A percentile compares a stretch with the other conserved stretches of the same genome.
These are phyloP conservation scores for Aphelocoma coerulescens DNA, from an alignment of 2,113 vertebrate genomes.

Conservation along the genomic window DNA sequence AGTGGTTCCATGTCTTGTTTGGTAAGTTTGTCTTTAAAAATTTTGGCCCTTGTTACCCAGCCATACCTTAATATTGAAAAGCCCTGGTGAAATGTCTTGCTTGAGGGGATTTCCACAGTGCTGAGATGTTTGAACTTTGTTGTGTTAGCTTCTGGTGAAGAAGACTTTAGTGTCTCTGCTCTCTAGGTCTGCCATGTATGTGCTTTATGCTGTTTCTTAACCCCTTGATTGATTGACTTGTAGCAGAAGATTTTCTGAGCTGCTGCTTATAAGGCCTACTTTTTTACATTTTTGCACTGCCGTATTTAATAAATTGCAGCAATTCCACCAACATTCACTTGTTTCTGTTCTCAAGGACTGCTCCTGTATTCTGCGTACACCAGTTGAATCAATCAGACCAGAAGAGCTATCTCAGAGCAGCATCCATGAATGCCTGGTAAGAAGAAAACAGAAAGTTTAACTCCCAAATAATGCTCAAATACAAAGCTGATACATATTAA, in stretches of 20 bases:
- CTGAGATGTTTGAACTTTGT: not conserved
- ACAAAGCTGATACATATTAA: not conserved
- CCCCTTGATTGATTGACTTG: not conserved
- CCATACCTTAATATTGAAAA: not conserved
- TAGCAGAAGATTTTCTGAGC: not conserved
- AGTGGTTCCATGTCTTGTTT: slow-evolving; percentile 80
- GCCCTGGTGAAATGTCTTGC: not conserved
- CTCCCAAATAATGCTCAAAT: not conserved
- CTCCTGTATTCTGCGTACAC: slow-evolving; percentile 92
- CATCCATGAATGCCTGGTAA: slow-evolving; percentile 85
- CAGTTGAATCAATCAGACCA: slow-evolving; percentile 87
- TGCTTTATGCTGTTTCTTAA: not conserved
- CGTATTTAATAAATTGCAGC: not conserved
- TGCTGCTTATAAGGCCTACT: not conserved
- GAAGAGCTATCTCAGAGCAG: slow-evolving; percentile 86
- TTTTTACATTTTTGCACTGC: not conserved
- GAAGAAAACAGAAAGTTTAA: slow-evolving; percentile 32
- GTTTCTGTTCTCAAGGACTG: slow-evolving; percentile 81
- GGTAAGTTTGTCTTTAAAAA: slow-evolving; percentile 68
- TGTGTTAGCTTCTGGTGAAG: not conserved
- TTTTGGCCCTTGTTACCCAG: not conserved
- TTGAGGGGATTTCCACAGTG: not conserved
- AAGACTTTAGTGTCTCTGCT: not conserved
- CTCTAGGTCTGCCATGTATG: not conserved
- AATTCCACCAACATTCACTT: not conserved